Evolutionary conservation across 2,888 invertebrate genomes (phyloP).

Genomic region (Euplexia lucipara): DNA sequence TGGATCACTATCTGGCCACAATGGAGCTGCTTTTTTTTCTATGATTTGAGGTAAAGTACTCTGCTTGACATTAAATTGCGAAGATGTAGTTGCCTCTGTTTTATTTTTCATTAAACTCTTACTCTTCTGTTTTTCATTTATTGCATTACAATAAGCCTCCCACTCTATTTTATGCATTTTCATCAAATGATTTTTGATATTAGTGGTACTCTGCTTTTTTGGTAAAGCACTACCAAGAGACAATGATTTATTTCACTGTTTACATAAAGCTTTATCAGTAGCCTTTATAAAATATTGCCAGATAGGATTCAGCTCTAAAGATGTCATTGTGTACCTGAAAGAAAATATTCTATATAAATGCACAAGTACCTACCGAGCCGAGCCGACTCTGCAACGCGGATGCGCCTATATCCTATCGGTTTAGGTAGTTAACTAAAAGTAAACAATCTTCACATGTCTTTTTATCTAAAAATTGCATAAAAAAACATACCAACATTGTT

Average conservation of each 20-base stretch:
- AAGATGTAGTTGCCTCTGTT: conserved; percentile 29
- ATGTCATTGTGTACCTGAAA: no score
- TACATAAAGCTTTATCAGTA: conserved; percentile 38
- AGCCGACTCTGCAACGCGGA: no score
- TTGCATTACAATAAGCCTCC: conserved; percentile 41
- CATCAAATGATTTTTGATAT: conserved; percentile 46
- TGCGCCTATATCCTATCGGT: no score
- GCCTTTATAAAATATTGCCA: no score
- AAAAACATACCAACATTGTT: no score
- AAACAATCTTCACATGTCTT: no score
- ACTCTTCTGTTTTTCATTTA: conserved; percentile 35
- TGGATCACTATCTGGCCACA: conserved; percentile 60
- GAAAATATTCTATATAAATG: no score
- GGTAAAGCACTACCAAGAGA: conserved; percentile 36
- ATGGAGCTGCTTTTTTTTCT: conserved; percentile 27
- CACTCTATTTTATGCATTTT: conserved; percentile 41
- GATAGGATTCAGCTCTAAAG: no score
- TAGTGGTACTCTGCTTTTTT: conserved; percentile 47
- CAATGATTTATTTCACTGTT: conserved; percentile 46
- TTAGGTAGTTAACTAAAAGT: no score
- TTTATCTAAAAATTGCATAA: no score
- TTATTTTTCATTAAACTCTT: conserved; percentile 44
- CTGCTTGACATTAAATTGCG: conserved; percentile 34
- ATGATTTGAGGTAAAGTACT: conserved; percentile 47
- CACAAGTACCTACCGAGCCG: no score